phyloP scores from a whole-genome alignment of 30 jellyfish, hydroid and myxozoan species.

The Catostylus mosaicus region DNA sequence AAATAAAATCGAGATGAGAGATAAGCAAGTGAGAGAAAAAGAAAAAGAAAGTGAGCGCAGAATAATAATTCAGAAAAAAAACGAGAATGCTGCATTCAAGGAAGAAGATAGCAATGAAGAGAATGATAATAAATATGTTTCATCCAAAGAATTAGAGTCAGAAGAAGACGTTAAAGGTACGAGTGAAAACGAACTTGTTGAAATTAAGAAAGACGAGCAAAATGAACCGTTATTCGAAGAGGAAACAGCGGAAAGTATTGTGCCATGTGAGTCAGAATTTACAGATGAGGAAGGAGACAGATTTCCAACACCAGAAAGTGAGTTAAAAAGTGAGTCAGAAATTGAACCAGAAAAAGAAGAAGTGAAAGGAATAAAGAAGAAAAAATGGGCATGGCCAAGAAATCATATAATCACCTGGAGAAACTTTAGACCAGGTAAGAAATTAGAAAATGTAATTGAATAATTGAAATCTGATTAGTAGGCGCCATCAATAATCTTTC shows the following conservation, averaged over 20 bases:
- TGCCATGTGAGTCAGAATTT: conserved; percentile 47
- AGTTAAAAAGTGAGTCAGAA: conserved; percentile 35
- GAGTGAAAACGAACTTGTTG: not conserved
- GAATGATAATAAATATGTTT: not conserved
- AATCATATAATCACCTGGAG: conserved; percentile 37
- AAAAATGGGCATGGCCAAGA: conserved; percentile 14
- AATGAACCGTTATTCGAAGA: conserved; percentile 3
- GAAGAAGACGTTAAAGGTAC: not conserved
- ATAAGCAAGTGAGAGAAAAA: not conserved
- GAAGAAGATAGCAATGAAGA: not conserved
- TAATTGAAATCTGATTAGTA: not conserved
- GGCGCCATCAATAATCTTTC: too few species aligned
- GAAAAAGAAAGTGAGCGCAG: not conserved
- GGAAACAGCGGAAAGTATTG: conserved; percentile 29
- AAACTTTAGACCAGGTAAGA: conserved; percentile 35
- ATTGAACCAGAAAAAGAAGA: conserved; percentile 3
- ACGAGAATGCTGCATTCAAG: not conserved
- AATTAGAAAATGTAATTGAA: not conserved
- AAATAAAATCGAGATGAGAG: conserved; percentile 13
- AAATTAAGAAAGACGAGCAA: not conserved
- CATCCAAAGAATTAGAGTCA: too few species aligned
- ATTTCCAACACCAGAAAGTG: conserved; percentile 47
- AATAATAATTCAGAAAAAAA: too few species aligned
- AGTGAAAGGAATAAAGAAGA: not conserved
- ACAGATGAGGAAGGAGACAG: conserved; percentile 10